Evolutionary conservation across 2,113 vertebrate species (phyloP).

Genomic region (Micronycteris hirsuta): DNA sequence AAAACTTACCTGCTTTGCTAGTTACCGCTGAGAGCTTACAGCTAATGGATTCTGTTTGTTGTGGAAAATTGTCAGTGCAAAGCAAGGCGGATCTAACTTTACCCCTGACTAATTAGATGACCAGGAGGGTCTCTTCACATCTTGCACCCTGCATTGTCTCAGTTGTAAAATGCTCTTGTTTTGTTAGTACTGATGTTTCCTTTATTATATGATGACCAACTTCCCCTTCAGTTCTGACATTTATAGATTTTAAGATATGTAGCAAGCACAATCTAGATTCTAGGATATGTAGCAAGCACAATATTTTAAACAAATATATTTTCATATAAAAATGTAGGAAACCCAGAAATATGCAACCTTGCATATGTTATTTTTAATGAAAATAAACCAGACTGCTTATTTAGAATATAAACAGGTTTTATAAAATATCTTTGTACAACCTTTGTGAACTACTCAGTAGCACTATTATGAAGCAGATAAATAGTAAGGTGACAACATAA

Average conservation of each 20-base stretch:
- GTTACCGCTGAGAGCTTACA: background rate
- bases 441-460: background rate
- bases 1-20: background rate
- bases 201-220: background rate
- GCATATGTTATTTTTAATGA: background rate
- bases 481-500: background rate
- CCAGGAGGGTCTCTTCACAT: background rate
- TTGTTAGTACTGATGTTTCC: background rate
- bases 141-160: background rate
- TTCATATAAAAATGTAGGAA: background rate
- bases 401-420: background rate
- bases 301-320: background rate
- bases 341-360: background rate
- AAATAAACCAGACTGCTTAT: background rate
- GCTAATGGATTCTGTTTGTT: background rate
- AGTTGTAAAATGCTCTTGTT: background rate
- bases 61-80: background rate
- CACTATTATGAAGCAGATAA: background rate
- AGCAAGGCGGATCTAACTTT: background rate
- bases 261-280: background rate
- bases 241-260: background rate
- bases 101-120: background rate
- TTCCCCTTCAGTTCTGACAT: background rate
- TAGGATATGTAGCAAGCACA: background rate
- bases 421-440: background rate